Evolutionary conservation across 2,888 invertebrate genomes (phyloP).

Genomic region (Allolobophora icterica): DNA sequence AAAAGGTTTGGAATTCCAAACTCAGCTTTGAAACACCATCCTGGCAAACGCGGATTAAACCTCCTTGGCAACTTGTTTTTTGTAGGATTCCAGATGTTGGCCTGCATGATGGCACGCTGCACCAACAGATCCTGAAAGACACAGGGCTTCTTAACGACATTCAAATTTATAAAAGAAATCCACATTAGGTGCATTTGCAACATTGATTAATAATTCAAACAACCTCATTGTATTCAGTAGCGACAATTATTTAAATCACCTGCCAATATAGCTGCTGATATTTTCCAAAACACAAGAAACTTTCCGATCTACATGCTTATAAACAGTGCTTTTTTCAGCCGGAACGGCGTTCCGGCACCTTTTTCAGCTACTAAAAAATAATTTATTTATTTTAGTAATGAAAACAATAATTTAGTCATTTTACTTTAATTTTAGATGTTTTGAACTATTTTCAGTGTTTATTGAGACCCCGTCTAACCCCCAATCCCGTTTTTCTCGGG

Average conservation of each 20-base stretch:
- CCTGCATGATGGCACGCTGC: constrained; percentile 62
- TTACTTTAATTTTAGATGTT: too few species aligned
- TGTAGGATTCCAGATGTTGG: constrained; percentile 73
- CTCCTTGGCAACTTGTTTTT: constrained; percentile 79
- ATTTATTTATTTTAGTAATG: too few species aligned
- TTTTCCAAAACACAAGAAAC: neutral
- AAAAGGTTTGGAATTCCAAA: constrained; percentile 74
- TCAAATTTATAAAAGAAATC: neutral
- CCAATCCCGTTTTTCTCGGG: too few species aligned
- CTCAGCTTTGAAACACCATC: constrained; percentile 68
- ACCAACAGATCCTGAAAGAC: constrained; percentile 53
- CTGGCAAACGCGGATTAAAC: constrained; percentile 75
- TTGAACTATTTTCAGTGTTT: too few species aligned
- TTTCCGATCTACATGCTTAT: neutral
- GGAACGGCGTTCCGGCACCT: too few species aligned
- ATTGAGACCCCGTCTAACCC: too few species aligned
- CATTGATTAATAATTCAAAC: constrained; percentile 26
- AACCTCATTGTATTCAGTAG: neutral
- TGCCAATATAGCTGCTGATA: neutral
- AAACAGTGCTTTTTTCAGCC: too few species aligned
- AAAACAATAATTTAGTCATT: too few species aligned
- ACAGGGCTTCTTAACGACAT: neutral
- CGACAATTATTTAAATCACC: neutral
- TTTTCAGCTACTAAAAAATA: too few species aligned
- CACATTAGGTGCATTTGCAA: neutral